These are phyloP conservation scores for Paramormyrops hopkinsi DNA, from an alignment of 2,797 vertebrate species.

Conservation along the genomic window DNA sequence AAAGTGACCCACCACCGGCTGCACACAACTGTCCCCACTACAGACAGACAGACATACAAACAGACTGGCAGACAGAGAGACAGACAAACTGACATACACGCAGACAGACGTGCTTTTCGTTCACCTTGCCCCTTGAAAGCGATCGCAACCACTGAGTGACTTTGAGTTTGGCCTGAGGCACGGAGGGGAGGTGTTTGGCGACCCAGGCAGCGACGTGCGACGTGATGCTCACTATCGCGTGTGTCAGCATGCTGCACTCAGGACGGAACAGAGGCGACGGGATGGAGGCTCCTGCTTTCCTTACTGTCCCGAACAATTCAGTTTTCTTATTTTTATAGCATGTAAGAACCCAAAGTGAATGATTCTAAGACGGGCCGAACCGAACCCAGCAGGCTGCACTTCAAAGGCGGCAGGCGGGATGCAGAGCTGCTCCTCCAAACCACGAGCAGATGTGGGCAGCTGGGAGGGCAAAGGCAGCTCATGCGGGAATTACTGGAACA, in stretches of 20 bases:
- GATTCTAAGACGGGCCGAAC: neutral
- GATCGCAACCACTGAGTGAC: neutral
- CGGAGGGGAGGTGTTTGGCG: no score
- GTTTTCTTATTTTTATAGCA: neutral
- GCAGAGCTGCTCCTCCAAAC: neutral
- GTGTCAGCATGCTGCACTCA: neutral
- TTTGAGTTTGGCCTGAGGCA: neutral
- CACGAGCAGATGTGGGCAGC: constrained; percentile 4
- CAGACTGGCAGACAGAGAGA: neutral
- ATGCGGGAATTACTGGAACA: neutral
- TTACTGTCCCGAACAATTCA: neutral
- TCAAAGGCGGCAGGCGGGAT: neutral
- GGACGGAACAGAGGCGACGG: neutral
- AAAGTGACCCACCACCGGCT: neutral
- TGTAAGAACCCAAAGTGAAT: neutral
- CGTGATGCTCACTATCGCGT: neutral
- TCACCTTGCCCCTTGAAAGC: neutral
- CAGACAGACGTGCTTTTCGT: neutral
- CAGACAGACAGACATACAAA: neutral
- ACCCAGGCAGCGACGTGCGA: neutral
- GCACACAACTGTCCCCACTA: neutral
- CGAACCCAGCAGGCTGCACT: neutral
- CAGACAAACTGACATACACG: neutral
- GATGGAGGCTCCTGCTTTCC: neutral
- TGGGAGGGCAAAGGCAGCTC: neutral